Evolutionary conservation across 1,140 invertebrate species (phyloP), one percentile per base, ranked within the genome.

Genomic region (Oryzaephilus surinamensis): DNA sequence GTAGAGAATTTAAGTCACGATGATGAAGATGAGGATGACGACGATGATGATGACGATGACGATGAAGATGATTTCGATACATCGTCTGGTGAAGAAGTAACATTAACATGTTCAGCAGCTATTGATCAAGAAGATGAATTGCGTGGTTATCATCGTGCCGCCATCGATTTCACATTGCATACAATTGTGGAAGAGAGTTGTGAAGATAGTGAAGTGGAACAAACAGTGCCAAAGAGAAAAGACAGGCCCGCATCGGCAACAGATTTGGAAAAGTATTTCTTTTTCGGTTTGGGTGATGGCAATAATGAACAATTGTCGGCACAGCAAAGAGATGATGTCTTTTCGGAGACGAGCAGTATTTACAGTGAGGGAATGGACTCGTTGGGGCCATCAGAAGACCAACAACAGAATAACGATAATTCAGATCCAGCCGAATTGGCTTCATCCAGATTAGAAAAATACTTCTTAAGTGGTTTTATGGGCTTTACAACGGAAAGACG

Each of bases 141-240:
- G 14, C 64, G 79, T 2, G 83, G 83, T 2, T 89, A 87, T 51
- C 79, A 84, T 53, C 67, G 81, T 11, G 74, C 82, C 17, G 75
- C 79, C 2, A 82, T 90, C 45, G 87, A 92, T 61, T 90, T 92
- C 46, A 91, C 87, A 0, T 64, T 95, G 32, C 88, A 93, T 50
- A 95, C 90, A 0, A 95, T 95, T 47, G 78, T 91, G 1, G 90
- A 95, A 65, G 90, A 94, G 61, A 90, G 85, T 42, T 92, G 88
- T 56, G 89, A 93, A 61, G 89, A 94, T 60, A 91, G 79, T 58
- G 84, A 84, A 62, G 76, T 78, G 28, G 83, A 83, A 53, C 70
- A 69, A 24, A 70, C 61, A 38, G 64, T 64, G n/a, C 69, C 55
- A 19, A 65, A 64, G 1, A 67, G 70, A 50, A 75, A 74, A 45